Base-by-base conservation (phyloP, 2,888 invertebrate genomes). In the Geotrupes spiniger region DNA sequence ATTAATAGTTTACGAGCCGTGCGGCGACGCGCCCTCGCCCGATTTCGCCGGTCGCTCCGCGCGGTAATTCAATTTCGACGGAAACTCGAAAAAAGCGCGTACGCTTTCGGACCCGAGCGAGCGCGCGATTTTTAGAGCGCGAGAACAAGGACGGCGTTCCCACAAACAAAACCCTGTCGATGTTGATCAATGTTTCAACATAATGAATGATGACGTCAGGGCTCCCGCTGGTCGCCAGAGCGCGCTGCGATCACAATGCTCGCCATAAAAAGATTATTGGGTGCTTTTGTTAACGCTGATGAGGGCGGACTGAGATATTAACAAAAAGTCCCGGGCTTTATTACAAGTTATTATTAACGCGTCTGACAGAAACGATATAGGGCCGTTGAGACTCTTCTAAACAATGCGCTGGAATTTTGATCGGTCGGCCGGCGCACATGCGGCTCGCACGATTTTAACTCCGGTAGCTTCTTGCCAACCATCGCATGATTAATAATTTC, bases 251-350 rank as follows among this genome's bases (percentile, higher is more conserved):
- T 62, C 59, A 63, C 57, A 64, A 64, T 59, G 61, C 64, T 61
- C 57, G 61, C 61, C 59, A 63, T 63, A 65, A 63, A 64, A 65
- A 63, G 62, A 61, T 64, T 65, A 66, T 66, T 65, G 62, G 62
- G 59, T 55, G 61, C 63, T 58, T 64, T 66, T 65, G 65, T 66
- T 63, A 60, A 50, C 59, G 55, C 56, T 65, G 66, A 65, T 65
- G 66, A 65, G 64, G 65, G 66, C 63, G 66, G 63, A 62, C 62
- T 59, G 56, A 56, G 53, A 62, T 61, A 65, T 64, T 64, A 65
- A 66, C 62, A 63, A 63, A 59, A 60, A 61, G 58, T 55, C 57
- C 56, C 49, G 50, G 52, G 56, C 55, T 59, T 57, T 61, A 63
- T 62, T 61, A 62, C 60, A 58, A 53, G 61, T 60, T 61, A 58